These are phyloP conservation scores for Porites lutea DNA, from an alignment of 64 coral and sea anemone species.

Conservation along the genomic window DNA sequence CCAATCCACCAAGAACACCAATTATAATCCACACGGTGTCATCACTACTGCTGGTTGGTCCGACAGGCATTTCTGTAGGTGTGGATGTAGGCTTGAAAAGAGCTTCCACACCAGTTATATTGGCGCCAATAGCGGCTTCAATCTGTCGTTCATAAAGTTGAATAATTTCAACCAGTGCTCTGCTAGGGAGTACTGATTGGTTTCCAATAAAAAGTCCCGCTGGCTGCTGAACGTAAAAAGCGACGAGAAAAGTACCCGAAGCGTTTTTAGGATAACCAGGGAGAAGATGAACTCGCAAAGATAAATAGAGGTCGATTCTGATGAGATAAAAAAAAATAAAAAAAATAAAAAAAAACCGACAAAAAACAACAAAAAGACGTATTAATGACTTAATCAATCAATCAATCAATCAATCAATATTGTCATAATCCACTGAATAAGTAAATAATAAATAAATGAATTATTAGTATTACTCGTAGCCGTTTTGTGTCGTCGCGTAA, in stretches of 20 bases:
- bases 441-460: no score
- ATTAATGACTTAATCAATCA: no score
- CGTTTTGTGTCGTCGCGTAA: no score
- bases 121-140: background rate
- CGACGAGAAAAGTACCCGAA: background rate
- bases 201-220: background rate
- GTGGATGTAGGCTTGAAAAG: background rate
- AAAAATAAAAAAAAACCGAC: no score
- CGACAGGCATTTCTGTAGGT: background rate
- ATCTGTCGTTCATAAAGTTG: background rate
- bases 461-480: no score
- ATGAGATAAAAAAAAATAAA: no score
- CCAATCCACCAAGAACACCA: background rate
- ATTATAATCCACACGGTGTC: background rate
- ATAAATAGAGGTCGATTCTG: background rate
- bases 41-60: no score
- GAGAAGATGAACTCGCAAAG: background rate
- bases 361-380: no score
- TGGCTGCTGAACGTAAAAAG: conserved; percentile 22
- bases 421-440: no score
- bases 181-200: background rate
- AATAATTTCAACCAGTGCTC: background rate
- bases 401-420: no score
- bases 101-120: background rate
- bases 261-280: conserved; percentile 35